These are phyloP conservation scores for Myrmecophaga tridactyla DNA, from an alignment of 2,113 vertebrate genomes.

Conservation along the genomic window DNA sequence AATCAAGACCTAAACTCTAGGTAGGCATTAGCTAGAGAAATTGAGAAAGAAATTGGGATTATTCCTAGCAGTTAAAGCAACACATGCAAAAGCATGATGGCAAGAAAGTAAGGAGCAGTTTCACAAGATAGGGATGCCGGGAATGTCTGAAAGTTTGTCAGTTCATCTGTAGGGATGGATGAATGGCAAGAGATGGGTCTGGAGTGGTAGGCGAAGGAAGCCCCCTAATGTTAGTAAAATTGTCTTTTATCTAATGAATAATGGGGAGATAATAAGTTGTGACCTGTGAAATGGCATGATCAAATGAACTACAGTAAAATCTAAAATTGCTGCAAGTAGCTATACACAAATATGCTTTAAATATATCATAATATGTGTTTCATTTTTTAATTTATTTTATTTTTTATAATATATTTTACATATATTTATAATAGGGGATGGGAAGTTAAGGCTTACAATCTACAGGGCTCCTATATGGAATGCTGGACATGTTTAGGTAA, in stretches of 20 bases:
- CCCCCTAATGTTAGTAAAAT: neutral
- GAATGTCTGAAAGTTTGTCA: neutral
- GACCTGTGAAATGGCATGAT: neutral
- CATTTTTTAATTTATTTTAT: too few species aligned
- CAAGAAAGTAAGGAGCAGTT: neutral
- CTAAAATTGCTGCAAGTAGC: neutral
- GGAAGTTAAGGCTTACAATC: too few species aligned
- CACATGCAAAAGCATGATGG: neutral
- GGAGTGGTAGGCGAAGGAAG: neutral
- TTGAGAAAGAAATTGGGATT: neutral
- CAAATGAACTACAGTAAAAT: neutral
- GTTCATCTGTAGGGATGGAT: neutral
- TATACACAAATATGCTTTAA: neutral
- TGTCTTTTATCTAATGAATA: neutral
- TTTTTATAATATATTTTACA: neutral
- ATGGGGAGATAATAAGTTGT: neutral
- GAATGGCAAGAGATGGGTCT: neutral
- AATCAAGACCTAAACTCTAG: neutral
- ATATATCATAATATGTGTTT: too few species aligned
- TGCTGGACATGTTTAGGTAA: too few species aligned
- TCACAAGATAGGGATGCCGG: neutral
- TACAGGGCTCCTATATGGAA: too few species aligned
- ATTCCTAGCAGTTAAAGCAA: neutral
- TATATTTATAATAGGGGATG: neutral
- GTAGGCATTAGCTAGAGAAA: neutral